phyloP scores from a whole-genome alignment of 1,140 invertebrate species.

The Danaus plexippus region DNA sequence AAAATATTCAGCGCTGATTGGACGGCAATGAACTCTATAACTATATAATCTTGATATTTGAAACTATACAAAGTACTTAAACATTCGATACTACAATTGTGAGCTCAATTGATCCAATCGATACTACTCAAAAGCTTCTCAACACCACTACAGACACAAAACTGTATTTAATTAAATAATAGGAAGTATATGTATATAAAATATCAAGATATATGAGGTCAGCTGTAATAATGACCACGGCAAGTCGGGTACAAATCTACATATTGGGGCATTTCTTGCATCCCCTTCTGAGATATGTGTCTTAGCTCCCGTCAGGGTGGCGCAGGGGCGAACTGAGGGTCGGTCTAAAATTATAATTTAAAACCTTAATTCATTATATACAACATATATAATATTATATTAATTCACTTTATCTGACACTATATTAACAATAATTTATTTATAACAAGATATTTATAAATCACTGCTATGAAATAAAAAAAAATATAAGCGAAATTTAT shows the following conservation, averaged over 20 bases:
- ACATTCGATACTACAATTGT: too few relatives aligned
- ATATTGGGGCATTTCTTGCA: conserved; percentile 70
- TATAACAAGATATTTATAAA: too few relatives aligned
- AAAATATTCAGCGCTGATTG: conserved; percentile 52
- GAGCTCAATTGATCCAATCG: too few relatives aligned
- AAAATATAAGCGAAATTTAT: too few relatives aligned
- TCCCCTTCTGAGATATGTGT: conserved; percentile 67
- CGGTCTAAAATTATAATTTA: too few relatives aligned
- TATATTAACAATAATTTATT: too few relatives aligned
- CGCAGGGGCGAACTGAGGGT: conserved; percentile 34
- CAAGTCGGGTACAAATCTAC: conserved; percentile 57
- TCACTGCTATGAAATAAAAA: too few relatives aligned
- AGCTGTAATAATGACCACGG: conserved; percentile 59
- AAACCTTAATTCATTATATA: too few relatives aligned
- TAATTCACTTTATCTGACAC: too few relatives aligned
- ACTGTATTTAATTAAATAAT: background rate
- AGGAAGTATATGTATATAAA: conserved; percentile 9
- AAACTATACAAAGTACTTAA: too few relatives aligned
- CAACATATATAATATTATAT: too few relatives aligned
- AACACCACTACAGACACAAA: background rate
- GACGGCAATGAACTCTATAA: conserved; percentile 14
- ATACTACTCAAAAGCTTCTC: too few relatives aligned
- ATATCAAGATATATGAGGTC: conserved; percentile 29
- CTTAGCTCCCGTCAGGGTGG: conserved; percentile 60
- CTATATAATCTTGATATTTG: conserved; percentile 13